Base-by-base conservation (phyloP, 2,113 vertebrate species). In the Heteronetta atricapilla region DNA sequence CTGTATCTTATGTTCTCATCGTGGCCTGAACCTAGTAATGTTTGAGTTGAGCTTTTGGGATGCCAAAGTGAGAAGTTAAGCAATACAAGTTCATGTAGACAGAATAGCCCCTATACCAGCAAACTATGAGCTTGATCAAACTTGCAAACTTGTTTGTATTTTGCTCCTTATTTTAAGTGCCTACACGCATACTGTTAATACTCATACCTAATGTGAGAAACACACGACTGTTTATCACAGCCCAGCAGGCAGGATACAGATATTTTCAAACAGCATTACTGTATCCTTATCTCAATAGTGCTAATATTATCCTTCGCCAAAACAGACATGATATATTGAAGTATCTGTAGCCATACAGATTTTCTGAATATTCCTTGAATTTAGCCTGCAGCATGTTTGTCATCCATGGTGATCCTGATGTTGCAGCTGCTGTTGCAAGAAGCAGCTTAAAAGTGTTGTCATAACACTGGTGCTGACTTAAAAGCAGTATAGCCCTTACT, bases 231-330 rank as follows among this genome's bases (percentile, higher is more conserved):
- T 92, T 96, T 93, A 94, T 96, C 95, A 73, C 62, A 93, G 77
- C 76, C 88, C 90, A 87, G 90, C 92, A 94, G 92, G 83, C 76
- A 90, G 82, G 56, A 10, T 20, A 28, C 79, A 79, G 81, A 53
- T 75, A 88, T 69, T 94, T 91, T 68, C 80, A 26, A 86, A 75
- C 76, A 86, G 36, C 76, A 48, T 52, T 67, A 42, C 82, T 76
- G 58, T 60, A 66, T 55, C 73, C 58, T 91, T 96, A 95, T 96
- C 94, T 96, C 62, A 42, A 3, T 28, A 68, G 89, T 50, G 80
- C 48, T 79, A 87, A 88, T 95, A 92, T 89, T 87, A 89, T 94
- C 77, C 89, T 53, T 74, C 96, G 91, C 89, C 94, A 97, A 76
- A 91, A 40, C 67, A 97, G 91, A 79, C 59, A 36, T 19, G 84